These are phyloP conservation scores for Tapirus terrestris DNA, from an alignment of 2,113 vertebrate genomes.

Conservation along the genomic window DNA sequence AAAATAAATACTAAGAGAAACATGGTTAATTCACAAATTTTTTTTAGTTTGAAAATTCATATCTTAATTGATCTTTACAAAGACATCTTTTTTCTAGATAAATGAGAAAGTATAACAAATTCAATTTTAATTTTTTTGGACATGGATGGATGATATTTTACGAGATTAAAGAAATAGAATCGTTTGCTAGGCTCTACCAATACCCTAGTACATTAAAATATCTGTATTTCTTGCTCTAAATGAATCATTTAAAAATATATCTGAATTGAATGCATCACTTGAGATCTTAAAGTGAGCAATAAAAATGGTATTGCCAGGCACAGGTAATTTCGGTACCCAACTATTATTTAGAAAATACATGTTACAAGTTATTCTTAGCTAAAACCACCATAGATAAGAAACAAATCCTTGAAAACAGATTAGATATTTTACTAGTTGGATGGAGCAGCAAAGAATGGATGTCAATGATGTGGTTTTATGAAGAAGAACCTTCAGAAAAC, in stretches of 20 bases:
- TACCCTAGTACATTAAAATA: neutral
- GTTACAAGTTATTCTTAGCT: neutral
- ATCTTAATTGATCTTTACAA: neutral
- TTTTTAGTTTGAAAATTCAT: neutral
- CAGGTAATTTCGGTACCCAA: neutral
- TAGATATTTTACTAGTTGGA: constrained; percentile 32
- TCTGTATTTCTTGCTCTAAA: neutral
- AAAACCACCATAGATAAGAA: neutral
- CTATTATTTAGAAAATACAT: neutral
- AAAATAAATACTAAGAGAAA: neutral
- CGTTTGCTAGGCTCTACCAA: neutral
- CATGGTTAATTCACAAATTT: neutral
- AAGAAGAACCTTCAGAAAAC: constrained; percentile 32
- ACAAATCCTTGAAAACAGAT: constrained; percentile 8
- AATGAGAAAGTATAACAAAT: constrained; percentile 19
- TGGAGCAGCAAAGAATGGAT: neutral
- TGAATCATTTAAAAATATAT: neutral
- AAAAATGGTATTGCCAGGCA: neutral
- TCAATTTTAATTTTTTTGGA: constrained; percentile 41
- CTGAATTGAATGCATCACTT: neutral
- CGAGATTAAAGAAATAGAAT: neutral
- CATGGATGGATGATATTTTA: neutral
- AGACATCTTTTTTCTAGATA: neutral
- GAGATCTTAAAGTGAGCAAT: neutral
- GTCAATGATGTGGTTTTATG: neutral